Percentiles rank a stretch among this genome's conserved stretches.
These are phyloP conservation scores for Leptobrachium leishanense DNA, from an alignment of 2,113 vertebrate genomes.

Conservation along the genomic window DNA sequence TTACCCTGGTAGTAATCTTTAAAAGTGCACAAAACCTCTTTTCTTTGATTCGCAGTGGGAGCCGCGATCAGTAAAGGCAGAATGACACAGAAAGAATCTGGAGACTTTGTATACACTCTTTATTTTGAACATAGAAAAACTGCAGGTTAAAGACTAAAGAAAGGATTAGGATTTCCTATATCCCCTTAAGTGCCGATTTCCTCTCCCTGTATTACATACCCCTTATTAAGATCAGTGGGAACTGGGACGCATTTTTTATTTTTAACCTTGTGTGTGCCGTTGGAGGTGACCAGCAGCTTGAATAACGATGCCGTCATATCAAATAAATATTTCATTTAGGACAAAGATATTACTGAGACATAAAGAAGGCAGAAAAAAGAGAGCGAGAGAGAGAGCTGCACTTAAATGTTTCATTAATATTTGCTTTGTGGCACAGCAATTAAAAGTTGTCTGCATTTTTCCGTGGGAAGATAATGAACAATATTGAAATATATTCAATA, in stretches of 20 bases:
- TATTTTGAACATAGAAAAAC: conserved; percentile 29
- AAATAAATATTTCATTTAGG: no score
- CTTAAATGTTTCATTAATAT: conserved; percentile 26
- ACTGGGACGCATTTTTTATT: neutral
- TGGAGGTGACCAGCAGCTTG: neutral
- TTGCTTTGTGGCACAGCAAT: conserved; percentile 21
- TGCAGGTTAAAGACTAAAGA: conserved; percentile 12
- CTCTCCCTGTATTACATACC: conserved; percentile 12
- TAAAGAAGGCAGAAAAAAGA: neutral
- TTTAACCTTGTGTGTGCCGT: neutral
- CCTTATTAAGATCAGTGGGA: conserved; percentile 12
- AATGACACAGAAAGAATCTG: conserved; percentile 29
- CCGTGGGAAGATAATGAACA: conserved; percentile 34
- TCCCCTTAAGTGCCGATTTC: conserved; percentile 33
- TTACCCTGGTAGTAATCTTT: conserved; percentile 41
- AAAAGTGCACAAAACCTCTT: conserved; percentile 2
- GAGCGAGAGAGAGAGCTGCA: neutral
- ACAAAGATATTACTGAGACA: neutral
- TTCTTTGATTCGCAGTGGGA: conserved; percentile 31
- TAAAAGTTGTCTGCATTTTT: conserved; percentile 18
- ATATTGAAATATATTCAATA: conserved; percentile 47
- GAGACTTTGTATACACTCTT: neutral
- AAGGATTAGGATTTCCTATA: neutral
- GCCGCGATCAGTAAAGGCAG: neutral
- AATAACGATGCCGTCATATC: neutral